Conservation (phyloP, 2,797 vertebrate species). For the Hydrophis major region DNA sequence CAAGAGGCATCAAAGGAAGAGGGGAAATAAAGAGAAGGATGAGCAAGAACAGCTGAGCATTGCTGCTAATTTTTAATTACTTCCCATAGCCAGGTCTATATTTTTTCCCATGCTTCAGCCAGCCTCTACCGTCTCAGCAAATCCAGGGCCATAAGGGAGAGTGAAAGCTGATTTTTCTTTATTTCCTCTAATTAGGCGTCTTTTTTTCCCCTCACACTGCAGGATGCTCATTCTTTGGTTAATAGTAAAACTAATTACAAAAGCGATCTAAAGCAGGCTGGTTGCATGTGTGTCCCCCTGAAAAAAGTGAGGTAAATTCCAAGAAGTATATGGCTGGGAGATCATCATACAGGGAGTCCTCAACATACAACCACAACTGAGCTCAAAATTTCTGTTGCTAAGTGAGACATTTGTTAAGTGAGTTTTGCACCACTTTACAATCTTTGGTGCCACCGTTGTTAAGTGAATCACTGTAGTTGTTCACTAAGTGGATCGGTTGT, state of each 20-base stretch:
- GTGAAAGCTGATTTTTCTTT: conserved; percentile 42
- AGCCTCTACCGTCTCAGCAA: conserved; percentile 24
- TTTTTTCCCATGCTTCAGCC: conserved; percentile 31
- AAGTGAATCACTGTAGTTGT: background rate
- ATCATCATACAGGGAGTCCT: background rate
- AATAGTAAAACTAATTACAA: conserved; percentile 36
- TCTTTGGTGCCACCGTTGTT: background rate
- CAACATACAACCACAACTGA: background rate
- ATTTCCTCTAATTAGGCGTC: conserved; percentile 38
- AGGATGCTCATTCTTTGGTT: conserved; percentile 36
- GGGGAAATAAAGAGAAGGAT: conserved; percentile 20
- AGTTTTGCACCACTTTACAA: background rate
- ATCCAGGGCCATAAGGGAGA: conserved; percentile 31
- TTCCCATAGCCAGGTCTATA: conserved; percentile 12
- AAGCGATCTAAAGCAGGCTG: conserved; percentile 38
- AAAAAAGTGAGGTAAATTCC: background rate
- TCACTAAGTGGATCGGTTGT: background rate
- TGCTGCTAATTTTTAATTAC: conserved; percentile 23
- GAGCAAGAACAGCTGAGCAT: conserved; percentile 8
- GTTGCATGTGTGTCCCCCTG: background rate
- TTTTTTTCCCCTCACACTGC: conserved; percentile 25
- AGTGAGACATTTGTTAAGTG: background rate
- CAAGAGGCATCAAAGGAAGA: background rate
- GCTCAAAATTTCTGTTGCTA: background rate
- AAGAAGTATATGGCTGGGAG: background rate